phyloP scores from a whole-genome alignment of 2,113 vertebrate genomes.

The Odontesthes bonariensis region DNA sequence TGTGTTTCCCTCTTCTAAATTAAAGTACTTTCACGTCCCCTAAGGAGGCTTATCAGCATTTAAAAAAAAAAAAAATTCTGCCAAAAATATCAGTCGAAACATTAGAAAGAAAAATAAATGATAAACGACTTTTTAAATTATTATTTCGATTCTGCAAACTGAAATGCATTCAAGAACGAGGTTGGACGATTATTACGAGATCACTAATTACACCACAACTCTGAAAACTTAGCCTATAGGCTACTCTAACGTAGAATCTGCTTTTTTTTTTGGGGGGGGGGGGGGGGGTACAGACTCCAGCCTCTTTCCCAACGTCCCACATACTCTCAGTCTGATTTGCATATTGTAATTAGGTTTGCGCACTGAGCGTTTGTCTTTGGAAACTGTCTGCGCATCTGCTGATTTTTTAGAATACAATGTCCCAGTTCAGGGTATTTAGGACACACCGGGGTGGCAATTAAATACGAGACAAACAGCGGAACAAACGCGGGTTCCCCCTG shows the following conservation, averaged over 20 bases:
- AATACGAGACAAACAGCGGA: constrained; percentile 42
- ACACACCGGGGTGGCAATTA: constrained; percentile 66
- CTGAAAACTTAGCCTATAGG: not conserved
- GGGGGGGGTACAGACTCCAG: constrained; percentile 9
- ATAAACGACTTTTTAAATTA: too few species aligned
- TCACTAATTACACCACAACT: too few species aligned
- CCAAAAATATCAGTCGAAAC: too few species aligned
- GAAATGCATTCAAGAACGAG: too few species aligned
- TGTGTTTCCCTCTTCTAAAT: too few species aligned
- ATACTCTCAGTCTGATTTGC: constrained; percentile 61
- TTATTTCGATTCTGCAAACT: too few species aligned
- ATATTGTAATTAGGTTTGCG: constrained; percentile 76
- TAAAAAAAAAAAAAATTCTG: too few species aligned
- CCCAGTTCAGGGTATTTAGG: constrained; percentile 72
- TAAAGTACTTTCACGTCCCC: too few species aligned
- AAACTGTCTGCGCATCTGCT: constrained; percentile 70
- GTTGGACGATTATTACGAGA: too few species aligned
- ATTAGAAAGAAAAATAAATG: not conserved
- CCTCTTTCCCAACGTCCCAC: constrained; percentile 28
- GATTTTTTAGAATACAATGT: constrained; percentile 63
- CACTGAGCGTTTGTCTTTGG: constrained; percentile 61
- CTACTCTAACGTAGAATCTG: too few species aligned
- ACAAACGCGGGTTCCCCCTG: constrained; percentile 2
- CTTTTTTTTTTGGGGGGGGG: not conserved
- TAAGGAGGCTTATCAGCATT: too few species aligned